Base-by-base conservation (phyloP, 2,113 vertebrate species). In the Otis tarda region DNA sequence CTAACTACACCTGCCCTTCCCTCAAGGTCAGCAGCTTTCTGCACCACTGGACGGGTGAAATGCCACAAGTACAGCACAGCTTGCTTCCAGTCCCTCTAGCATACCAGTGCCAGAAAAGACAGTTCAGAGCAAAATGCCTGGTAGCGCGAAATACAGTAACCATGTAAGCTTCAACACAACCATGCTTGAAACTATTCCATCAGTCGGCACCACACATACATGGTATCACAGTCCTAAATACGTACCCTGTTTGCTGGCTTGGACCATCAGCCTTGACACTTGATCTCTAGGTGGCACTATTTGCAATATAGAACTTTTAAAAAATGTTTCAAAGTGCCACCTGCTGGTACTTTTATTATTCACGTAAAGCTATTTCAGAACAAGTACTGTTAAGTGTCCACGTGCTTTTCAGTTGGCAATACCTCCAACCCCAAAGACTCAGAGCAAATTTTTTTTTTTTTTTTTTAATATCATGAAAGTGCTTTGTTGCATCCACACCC, bases 301-400 rank as follows among this genome's bases (percentile, higher is more conserved):
- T 3, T 4, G 18, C 16, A 6, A 5, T 0, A 11, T 0, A 0
- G 0, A 41, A 67, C 59, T 52, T n/a, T 13, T 17, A 3, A 22
- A 33, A 17, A 0, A 13, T 1, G 83, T 50, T 70, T 41, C 22
- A 3, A 7, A 57, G 79, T 55, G 93, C 93, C 96, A 70, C 6
- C 96, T 68, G 43, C 89, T 82, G 96, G 73, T n/a, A 7, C 52
- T 19, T 4, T 2, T 21, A 4, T 24, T 12, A 19, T 1, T 3
- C 8, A 49, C 60, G 49, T 3, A 9, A 0, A 39, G 15, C 10
- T 3, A 19, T 1, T 15, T 2, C 45, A 30, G n/a, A 31, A 25
- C 3, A 2, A 56, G 9, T 3, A 3, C 4, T 1, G 3, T 2
- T 2, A 12, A 19, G 47, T 0, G 0, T 0, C n/a, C 3, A 0